Base-by-base conservation (phyloP, 2,888 invertebrate species). In the Meloe dianella region DNA sequence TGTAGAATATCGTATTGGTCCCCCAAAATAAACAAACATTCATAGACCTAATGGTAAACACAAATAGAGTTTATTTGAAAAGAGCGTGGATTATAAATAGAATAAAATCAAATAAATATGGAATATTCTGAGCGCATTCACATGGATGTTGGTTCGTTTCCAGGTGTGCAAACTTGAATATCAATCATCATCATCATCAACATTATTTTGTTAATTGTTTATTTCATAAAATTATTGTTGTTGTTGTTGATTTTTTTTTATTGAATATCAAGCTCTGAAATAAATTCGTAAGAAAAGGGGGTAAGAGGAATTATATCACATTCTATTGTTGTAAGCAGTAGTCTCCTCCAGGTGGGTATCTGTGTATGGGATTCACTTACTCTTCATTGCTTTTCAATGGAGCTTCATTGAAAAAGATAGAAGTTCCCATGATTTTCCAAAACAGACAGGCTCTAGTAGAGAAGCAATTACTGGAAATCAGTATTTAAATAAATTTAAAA, bases 71-170 rank as follows among this genome's bases (percentile, higher is more conserved):
- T n/a, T n/a, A n/a, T n/a, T n/a, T n/a, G n/a, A n/a, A n/a, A n/a
- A n/a, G n/a, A n/a, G n/a, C n/a, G n/a, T n/a, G n/a, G n/a, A n/a
- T n/a, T n/a, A n/a, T n/a, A n/a, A n/a, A n/a, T n/a, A n/a, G n/a
- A n/a, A n/a, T n/a, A n/a, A n/a, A n/a, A n/a, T n/a, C n/a, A n/a
- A n/a, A n/a, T n/a, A n/a, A n/a, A n/a, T n/a, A n/a, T n/a, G n/a
- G 27, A 78, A 76, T 75, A 78, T 77, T 80, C 78, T 79, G 77
- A 79, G 77, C 78, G 79, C 79, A 77, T 64, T 56, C 73, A 73
- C n/a, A n/a, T n/a, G n/a, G n/a, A n/a, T n/a, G n/a, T n/a, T 72
- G 10, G 65, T 38, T 64, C 67, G 69, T 67, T 75, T 77, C 80
- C 79, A 80, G 79, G 80, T 80, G 80, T 77, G 77, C 75, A 72